Evolutionary conservation across 2,888 invertebrate genomes (phyloP).

Genomic region (Coremacera marginata): DNA sequence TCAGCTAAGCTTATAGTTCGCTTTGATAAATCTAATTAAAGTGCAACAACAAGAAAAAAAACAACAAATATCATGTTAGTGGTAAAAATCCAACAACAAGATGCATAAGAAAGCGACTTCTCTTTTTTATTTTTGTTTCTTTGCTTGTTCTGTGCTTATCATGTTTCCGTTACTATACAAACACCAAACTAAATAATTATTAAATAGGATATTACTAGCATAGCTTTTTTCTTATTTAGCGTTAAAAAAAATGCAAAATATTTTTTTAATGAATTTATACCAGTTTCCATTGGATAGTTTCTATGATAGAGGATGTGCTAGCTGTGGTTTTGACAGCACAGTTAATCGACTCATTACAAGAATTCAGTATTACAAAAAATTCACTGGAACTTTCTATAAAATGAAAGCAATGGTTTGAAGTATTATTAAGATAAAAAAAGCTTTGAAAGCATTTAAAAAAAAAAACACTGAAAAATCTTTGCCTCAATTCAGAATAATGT

Average conservation of each 20-base stretch:
- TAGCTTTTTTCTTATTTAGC: background rate
- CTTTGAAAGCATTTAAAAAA: too few species aligned
- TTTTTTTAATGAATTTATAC: background rate
- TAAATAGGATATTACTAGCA: background rate
- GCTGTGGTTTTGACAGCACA: too few species aligned
- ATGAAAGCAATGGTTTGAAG: too few species aligned
- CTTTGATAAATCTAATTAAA: conserved; percentile 23
- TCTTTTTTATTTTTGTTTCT: background rate
- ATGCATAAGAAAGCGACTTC: background rate
- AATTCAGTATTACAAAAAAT: too few species aligned
- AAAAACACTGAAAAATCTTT: too few species aligned
- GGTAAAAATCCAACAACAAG: background rate
- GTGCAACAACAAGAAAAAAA: background rate
- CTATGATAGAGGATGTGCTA: background rate
- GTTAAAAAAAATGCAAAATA: background rate
- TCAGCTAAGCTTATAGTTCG: conserved; percentile 2
- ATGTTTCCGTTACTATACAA: background rate
- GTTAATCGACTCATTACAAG: too few species aligned
- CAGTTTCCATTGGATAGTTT: background rate
- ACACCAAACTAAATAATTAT: background rate
- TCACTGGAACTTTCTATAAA: too few species aligned
- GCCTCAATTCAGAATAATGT: too few species aligned
- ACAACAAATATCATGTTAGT: background rate
- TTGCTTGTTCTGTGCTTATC: background rate
- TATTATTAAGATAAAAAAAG: too few species aligned